Percentiles rank a stretch among this genome's conserved stretches.
Evolutionary conservation across 1,140 invertebrate species (phyloP).

Genomic region (Branchinecta lindahli): DNA sequence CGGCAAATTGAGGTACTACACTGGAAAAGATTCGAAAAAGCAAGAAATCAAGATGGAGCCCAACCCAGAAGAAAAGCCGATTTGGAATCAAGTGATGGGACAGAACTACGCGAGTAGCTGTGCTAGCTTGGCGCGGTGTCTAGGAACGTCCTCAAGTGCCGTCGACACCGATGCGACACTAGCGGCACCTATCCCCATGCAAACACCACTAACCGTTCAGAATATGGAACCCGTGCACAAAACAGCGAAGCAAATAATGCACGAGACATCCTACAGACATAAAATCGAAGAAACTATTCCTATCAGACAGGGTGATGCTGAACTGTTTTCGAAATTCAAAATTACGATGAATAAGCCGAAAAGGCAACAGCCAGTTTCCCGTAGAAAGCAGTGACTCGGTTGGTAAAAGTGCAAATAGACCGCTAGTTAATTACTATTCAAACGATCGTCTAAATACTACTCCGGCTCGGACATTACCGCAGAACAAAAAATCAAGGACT

Average conservation of each 20-base stretch:
- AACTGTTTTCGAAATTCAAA: not conserved
- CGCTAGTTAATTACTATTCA: too few species aligned
- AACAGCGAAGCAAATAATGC: not conserved
- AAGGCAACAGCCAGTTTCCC: not conserved
- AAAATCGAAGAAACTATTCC: not conserved
- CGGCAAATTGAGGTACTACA: constrained; percentile 66
- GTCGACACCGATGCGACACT: constrained; percentile 22
- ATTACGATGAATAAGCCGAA: not conserved
- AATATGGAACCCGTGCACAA: not conserved
- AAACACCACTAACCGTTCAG: not conserved
- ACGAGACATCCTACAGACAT: not conserved
- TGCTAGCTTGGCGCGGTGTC: not conserved
- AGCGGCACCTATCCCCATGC: constrained; percentile 3
- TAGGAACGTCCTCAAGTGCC: not conserved
- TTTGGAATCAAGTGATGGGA: constrained; percentile 2
- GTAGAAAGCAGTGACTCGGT: too few species aligned
- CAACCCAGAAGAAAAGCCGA: not conserved
- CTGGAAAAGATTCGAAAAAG: constrained; percentile 53
- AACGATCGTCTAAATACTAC: too few species aligned
- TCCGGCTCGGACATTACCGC: too few species aligned
- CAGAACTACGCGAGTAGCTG: not conserved
- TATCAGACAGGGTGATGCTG: not conserved
- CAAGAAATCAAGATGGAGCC: constrained; percentile 43
- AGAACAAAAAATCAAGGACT: too few species aligned
- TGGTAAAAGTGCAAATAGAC: too few species aligned